Percentiles rank a stretch among this genome's conserved stretches.
These are phyloP conservation scores for Mystacides longicornis DNA, from an alignment of 2,888 invertebrate species.

Conservation along the genomic window DNA sequence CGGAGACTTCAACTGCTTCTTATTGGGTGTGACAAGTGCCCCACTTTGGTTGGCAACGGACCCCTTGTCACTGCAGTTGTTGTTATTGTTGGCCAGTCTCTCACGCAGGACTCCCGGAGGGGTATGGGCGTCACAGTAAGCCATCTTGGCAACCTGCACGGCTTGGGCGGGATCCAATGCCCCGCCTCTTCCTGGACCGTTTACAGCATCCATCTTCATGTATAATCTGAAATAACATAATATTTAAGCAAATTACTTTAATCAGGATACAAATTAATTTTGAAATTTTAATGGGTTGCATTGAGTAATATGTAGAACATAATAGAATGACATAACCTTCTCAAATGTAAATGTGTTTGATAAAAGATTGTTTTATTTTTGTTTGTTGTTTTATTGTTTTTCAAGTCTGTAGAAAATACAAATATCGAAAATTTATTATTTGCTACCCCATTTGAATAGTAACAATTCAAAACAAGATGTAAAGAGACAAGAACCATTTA, in stretches of 20 bases:
- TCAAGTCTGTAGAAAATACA: too few relatives aligned
- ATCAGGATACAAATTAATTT: too few relatives aligned
- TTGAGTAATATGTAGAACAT: too few relatives aligned
- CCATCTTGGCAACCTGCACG: constrained; percentile 87
- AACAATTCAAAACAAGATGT: too few relatives aligned
- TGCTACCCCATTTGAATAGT: too few relatives aligned
- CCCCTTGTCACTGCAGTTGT: neutral
- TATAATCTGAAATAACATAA: constrained; percentile 61
- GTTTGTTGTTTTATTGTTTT: too few relatives aligned
- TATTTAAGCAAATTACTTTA: too few relatives aligned
- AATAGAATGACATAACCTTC: neutral
- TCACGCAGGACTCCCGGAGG: constrained; percentile 53
- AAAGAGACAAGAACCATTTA: too few relatives aligned
- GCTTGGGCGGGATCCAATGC: constrained; percentile 58
- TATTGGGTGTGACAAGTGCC: constrained; percentile 4
- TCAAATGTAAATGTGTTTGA: neutral
- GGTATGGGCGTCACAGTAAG: constrained; percentile 92
- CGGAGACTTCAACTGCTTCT: constrained; percentile 29
- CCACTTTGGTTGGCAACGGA: too few relatives aligned
- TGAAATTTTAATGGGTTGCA: too few relatives aligned
- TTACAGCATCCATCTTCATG: constrained; percentile 95
- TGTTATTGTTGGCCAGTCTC: constrained; percentile 6
- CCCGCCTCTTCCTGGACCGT: constrained; percentile 42
- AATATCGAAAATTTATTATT: too few relatives aligned
- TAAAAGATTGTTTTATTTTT: too few relatives aligned